These are phyloP conservation scores for Lathronympha strigana DNA, from an alignment of 2,888 invertebrate genomes.

Conservation along the genomic window DNA sequence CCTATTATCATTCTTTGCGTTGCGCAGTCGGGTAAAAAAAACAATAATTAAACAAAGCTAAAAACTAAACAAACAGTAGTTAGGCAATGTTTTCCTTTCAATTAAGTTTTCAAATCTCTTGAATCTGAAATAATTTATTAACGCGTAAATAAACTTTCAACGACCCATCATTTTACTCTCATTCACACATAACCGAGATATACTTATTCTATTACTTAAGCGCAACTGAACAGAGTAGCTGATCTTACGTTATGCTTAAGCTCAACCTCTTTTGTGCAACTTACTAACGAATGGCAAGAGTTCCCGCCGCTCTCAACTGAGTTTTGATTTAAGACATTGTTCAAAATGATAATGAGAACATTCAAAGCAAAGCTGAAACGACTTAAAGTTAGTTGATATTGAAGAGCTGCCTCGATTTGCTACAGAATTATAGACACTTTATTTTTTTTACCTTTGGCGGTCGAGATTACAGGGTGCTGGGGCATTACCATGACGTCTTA, in stretches of 20 bases:
- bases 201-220: not conserved
- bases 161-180: too few species aligned
- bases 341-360: constrained; percentile 19
- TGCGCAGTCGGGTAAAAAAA: too few species aligned
- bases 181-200: not conserved
- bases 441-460: too few species aligned
- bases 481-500: too few species aligned
- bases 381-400: constrained; percentile 16
- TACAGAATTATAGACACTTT: not conserved
- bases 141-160: not conserved
- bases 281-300: constrained; percentile 19
- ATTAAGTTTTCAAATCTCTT: too few species aligned
- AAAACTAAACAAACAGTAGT: too few species aligned
- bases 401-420: not conserved
- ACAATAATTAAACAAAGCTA: too few species aligned
- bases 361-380: constrained; percentile 16
- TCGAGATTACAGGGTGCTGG: too few species aligned
- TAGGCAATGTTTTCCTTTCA: too few species aligned
- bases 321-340: constrained; percentile 28
- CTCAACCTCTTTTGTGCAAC: constrained; percentile 20
- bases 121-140: too few species aligned
- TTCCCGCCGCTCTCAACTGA: constrained; percentile 6
- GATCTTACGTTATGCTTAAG: not conserved
- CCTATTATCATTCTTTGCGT: too few species aligned
- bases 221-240: not conserved